A percentile compares a stretch with the other conserved stretches of the same genome.
Evolutionary conservation across 2,888 invertebrate species (phyloP).

Genomic region (Prostheceraeus crozeri): DNA sequence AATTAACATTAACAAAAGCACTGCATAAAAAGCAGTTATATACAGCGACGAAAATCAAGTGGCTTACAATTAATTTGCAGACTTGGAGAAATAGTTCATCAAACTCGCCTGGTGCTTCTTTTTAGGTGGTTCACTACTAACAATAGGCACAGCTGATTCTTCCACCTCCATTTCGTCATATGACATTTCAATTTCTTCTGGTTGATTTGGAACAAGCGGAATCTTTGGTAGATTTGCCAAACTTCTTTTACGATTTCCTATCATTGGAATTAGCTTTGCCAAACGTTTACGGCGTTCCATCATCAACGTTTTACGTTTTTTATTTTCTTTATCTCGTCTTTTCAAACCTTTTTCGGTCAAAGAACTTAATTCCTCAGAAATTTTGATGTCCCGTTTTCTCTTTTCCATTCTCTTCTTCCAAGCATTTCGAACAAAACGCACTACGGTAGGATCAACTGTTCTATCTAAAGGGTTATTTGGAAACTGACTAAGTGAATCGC

Average conservation of each 20-base stretch:
- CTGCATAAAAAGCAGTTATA: no score
- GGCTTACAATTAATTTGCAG: slow-evolving; percentile 21
- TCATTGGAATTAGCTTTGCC: no score
- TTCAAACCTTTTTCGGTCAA: no score
- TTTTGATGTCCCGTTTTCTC: slow-evolving; percentile 6
- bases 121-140: slow-evolving; percentile 22
- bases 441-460: no score
- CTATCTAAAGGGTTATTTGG: no score
- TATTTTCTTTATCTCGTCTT: no score
- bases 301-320: slow-evolving; percentile 1
- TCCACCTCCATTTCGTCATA: neutral
- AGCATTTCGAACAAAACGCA: slow-evolving; percentile 27
- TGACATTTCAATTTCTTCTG: no score
- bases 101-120: slow-evolving; percentile 28
- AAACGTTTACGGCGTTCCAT: neutral
- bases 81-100: slow-evolving; percentile 31
- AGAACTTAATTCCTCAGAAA: no score
- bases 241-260: no score
- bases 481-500: no score
- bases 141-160: neutral
- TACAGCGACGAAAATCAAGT: no score
- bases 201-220: neutral
- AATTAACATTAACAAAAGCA: no score
- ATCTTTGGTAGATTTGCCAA: slow-evolving; percentile 22
- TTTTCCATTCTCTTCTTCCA: slow-evolving; percentile 7